phyloP scores from a whole-genome alignment of 2,888 invertebrate species.

The Cephus pygmeus region DNA sequence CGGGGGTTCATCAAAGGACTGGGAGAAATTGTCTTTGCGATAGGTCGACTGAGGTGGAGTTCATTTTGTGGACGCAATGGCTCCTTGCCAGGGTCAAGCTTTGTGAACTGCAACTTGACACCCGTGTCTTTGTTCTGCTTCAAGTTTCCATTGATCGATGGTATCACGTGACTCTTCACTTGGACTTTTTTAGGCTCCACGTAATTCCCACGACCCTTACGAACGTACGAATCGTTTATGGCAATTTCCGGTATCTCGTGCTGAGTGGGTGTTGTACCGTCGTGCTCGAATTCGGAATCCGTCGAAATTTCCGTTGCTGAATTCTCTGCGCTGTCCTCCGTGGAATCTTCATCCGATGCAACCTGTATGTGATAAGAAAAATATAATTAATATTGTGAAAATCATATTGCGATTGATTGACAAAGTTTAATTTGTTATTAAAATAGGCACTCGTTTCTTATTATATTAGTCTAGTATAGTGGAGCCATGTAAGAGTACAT shows the following conservation, averaged over 20 bases:
- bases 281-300: constrained; percentile 91
- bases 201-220: constrained; percentile 68
- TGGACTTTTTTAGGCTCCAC: constrained; percentile 72
- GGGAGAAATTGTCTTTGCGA: constrained; percentile 12
- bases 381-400: constrained; percentile 23
- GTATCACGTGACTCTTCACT: constrained; percentile 69
- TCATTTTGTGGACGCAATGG: constrained; percentile 7
- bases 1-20: constrained; percentile 70
- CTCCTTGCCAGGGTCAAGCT: constrained; percentile 36
- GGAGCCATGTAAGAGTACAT: background rate
- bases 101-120: constrained; percentile 39
- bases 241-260: constrained; percentile 81
- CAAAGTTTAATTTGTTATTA: constrained; percentile 27
- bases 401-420: background rate
- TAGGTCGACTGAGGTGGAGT: constrained; percentile 4
- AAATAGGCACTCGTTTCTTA: constrained; percentile 16
- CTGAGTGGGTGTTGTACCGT: constrained; percentile 77
- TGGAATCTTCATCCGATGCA: constrained; percentile 74
- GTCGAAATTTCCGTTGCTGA: constrained; percentile 93
- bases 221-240: constrained; percentile 74
- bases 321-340: constrained; percentile 80
- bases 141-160: constrained; percentile 64
- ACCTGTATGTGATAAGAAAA: constrained; percentile 67
- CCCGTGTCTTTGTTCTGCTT: constrained; percentile 44
- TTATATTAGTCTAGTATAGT: constrained; percentile 2